A percentile compares a stretch with the other conserved stretches of the same genome.
phyloP scores from a whole-genome alignment of 2,888 invertebrate genomes.

The Proisotoma minuta region DNA sequence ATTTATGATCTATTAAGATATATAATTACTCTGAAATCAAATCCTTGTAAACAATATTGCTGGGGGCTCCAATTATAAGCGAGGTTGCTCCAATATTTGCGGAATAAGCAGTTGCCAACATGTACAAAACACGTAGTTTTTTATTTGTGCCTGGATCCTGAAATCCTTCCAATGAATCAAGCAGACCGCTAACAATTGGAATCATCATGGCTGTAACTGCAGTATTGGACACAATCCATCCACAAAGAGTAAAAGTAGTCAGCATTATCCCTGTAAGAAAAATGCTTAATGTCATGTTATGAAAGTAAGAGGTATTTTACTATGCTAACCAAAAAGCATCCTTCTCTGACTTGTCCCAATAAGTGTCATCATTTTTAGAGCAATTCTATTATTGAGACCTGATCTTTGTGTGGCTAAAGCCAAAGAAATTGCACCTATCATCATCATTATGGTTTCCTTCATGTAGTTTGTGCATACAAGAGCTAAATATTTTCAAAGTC shows the following conservation, averaged over 20 bases:
- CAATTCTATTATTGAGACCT: constrained; percentile 54
- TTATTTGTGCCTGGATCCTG: background rate
- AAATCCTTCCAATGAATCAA: constrained; percentile 72
- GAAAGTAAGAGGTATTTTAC: constrained; percentile 44
- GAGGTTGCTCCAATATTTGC: constrained; percentile 23
- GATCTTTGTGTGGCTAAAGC: constrained; percentile 55
- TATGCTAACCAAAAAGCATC: constrained; percentile 6
- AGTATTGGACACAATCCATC: constrained; percentile 89
- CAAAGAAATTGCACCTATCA: constrained; percentile 52
- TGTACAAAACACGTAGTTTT: constrained; percentile 9
- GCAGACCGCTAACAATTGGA: constrained; percentile 79
- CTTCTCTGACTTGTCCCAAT: constrained; percentile 22
- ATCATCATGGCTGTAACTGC: constrained; percentile 93
- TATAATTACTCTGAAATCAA: constrained; percentile 15
- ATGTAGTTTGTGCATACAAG: constrained; percentile 22
- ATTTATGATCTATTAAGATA: too few species aligned
- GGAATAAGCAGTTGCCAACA: constrained; percentile 24
- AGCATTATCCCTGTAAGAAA: constrained; percentile 76
- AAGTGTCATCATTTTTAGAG: constrained; percentile 36
- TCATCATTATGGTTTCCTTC: constrained; percentile 44
- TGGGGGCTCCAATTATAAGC: constrained; percentile 21
- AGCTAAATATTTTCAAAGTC: constrained; percentile 9
- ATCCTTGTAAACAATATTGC: constrained; percentile 24
- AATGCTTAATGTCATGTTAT: too few species aligned
- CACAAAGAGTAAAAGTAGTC: constrained; percentile 90